Base-by-base conservation (phyloP, 1,140 invertebrate species). In the Diprion similis region DNA sequence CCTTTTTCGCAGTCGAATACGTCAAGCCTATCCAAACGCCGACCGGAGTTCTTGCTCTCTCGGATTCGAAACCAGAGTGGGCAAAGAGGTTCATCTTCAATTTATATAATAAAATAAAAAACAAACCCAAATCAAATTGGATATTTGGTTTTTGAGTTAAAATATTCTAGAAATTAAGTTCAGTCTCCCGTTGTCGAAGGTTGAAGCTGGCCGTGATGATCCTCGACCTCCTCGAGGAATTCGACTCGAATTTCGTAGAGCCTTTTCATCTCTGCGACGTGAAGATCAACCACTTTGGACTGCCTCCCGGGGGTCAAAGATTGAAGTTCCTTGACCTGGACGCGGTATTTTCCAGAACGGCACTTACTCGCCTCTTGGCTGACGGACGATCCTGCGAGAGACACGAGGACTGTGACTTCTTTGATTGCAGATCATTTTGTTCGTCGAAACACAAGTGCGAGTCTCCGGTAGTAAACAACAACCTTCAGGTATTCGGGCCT, bases 181-280 rank as follows among this genome's bases (percentile, higher is more conserved):
- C 24, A 37, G 2, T 37, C 24, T 37, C 24, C 24, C 24, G 24
- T 37, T 37, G 24, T 37, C 24, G 24, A 37, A 80, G 89, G 72
- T 76, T 91, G 11, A 89, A 89, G 76, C 80, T 91, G 8, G 90
- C 92, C 1, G 81, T 92, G 2, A 87, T 91, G 81, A 89, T 94
- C 8, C 76, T 93, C 47, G 90, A 93, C 76, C 83, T 93, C 15
- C 78, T 93, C 4, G 87, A 91, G 45, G 88, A 90, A 70, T 77
- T 93, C 17, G 90, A 93, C 19, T 86, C 80, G 10, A 85, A 84
- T 68, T 89, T 91, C 73, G 83, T 87, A 10, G 88, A 93, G 78
- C 89, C 89, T 7, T 84, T 93, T 59, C 87, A 91, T 78, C 80
- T 94, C 3, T 94, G 93, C 83, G 92, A 93, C 83, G 86, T 94